Conservation (phyloP, 2,888 invertebrate genomes). For the Arge pagana region DNA sequence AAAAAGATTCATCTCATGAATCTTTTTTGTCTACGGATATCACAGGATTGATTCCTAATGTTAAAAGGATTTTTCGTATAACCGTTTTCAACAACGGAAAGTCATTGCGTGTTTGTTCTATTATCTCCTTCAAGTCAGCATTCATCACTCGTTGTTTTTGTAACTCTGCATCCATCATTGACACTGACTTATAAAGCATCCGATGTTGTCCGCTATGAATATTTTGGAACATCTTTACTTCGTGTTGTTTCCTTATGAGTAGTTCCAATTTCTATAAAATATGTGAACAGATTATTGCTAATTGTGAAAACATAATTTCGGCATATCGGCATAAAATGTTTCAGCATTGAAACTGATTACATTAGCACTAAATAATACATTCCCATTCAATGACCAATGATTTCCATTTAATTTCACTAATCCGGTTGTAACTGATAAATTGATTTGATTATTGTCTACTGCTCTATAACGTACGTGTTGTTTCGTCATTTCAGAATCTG, state of each 20-base stretch:
- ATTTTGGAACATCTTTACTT: constrained; percentile 65
- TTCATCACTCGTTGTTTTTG: constrained; percentile 65
- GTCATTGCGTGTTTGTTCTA: constrained; percentile 64
- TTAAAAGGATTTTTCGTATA: constrained; percentile 46
- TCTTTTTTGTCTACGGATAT: too few relatives aligned
- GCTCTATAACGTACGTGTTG: constrained; percentile 53
- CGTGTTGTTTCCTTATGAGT: constrained; percentile 72
- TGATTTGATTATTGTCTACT: too few relatives aligned
- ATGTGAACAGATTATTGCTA: neutral
- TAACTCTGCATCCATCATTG: constrained; percentile 63
- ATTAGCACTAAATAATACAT: too few relatives aligned
- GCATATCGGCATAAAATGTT: too few relatives aligned
- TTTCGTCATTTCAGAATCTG: constrained; percentile 56
- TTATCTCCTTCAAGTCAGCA: constrained; percentile 63
- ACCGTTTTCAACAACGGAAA: constrained; percentile 61
- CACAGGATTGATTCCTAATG: too few relatives aligned
- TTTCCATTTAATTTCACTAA: neutral
- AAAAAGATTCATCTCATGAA: too few relatives aligned
- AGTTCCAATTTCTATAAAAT: constrained; percentile 61
- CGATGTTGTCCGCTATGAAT: constrained; percentile 56
- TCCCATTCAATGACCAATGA: too few relatives aligned
- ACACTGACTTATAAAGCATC: constrained; percentile 56
- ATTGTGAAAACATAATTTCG: too few relatives aligned
- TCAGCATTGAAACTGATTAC: too few relatives aligned
- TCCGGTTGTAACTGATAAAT: constrained; percentile 8